Percentiles rank a stretch among this genome's conserved stretches.
phyloP scores from a whole-genome alignment of 64 coral and sea anemone genomes.

The Stichodactyla helianthus region DNA sequence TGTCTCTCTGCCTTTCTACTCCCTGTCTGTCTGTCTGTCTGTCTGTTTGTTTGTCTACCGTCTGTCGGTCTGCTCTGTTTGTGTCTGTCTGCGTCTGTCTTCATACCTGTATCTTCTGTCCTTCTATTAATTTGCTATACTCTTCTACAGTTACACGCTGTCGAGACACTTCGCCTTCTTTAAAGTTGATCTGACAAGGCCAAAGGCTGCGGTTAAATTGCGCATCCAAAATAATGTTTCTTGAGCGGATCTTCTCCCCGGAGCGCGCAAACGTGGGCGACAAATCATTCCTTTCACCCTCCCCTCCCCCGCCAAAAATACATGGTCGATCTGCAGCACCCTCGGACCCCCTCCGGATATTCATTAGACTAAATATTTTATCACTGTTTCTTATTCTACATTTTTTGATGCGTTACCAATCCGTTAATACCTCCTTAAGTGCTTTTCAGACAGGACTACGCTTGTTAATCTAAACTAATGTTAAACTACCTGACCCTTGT shows the following conservation, averaged over 20 bases:
- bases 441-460: too few relatives aligned
- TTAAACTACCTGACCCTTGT: conserved; percentile 13
- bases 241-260: too few relatives aligned
- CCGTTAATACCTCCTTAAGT: too few relatives aligned
- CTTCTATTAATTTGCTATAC: conserved; percentile 43
- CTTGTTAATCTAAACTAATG: not conserved
- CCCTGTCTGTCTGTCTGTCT: not conserved
- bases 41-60: not conserved
- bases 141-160: conserved; percentile 35
- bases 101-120: conserved; percentile 59
- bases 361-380: too few relatives aligned
- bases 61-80: not conserved
- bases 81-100: not conserved
- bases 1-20: too few relatives aligned
- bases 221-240: not conserved
- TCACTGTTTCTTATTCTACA: too few relatives aligned
- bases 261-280: too few relatives aligned
- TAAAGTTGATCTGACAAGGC: conserved; percentile 20
- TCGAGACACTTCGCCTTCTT: conserved; percentile 42
- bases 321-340: too few relatives aligned
- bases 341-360: too few relatives aligned
- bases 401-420: too few relatives aligned
- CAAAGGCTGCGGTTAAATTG: not conserved
- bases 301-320: too few relatives aligned
- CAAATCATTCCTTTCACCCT: too few relatives aligned